Evolutionary conservation across 2,113 vertebrate species (phyloP), one percentile per base, ranked within the genome.

Genomic region (Boulengeromyrus knoepffleri): DNA sequence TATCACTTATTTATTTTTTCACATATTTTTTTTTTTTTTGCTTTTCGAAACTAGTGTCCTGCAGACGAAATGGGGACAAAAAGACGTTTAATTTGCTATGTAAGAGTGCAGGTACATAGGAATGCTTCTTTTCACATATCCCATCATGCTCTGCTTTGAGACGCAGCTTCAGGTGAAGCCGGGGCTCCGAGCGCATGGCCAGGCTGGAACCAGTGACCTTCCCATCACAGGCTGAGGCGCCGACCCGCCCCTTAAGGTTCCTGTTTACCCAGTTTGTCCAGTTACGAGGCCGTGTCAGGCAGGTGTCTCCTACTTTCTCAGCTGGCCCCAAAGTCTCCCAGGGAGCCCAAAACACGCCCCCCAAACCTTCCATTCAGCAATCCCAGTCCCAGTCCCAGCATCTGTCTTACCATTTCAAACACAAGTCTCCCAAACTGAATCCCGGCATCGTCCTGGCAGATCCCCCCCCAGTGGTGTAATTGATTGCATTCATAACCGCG

Each of bases 401-500:
- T 42, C 17, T 80, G 5, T 80, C 36, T 80, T 42, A 7, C 74
- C 36, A 42, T 13, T 36, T 2, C 74, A 80, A 42, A 31, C 31
- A 74, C 66, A 70, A 31, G 66, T 74, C 66, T 31, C 66, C 66
- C 66, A 36, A 74, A n/a, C 24, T 62, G 56, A 62, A 62, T n/a
- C 24, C 56, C 24, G 0, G 56, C 21, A n/a, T 70, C 62, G 9
- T 13, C 62, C 62, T 70, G 62, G 74, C 36, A 80, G 74, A 36
- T 2, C 31, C 36, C 70, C 4, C 3, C 24, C 62, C 9, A 10
- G 62, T 17, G 12, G 15, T 21, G 31, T 62, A 88, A 88, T 88
- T 88, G 52, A 88, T 88, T 27, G 52, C 53, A 62, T 88, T 88
- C 87, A 88, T 88, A 88, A 88, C 87, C 31, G 66, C 49, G 49